A percentile compares a stretch with the other conserved stretches of the same genome.
These are phyloP conservation scores for Mus spicilegus DNA, from an alignment of 2,113 vertebrate species.

Conservation along the genomic window DNA sequence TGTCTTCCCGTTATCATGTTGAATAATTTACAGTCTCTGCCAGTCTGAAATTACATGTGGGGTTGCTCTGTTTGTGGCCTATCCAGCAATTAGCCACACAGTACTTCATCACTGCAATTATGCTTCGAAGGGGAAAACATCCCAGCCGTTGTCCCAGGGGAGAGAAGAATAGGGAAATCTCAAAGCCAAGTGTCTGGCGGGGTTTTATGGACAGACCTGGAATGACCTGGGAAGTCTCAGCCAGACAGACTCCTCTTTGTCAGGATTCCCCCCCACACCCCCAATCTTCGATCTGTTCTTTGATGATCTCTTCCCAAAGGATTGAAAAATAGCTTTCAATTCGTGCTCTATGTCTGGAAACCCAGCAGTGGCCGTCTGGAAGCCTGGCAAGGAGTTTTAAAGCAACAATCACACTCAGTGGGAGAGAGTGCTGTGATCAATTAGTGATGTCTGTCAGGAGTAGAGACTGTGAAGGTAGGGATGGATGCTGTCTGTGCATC, in stretches of 20 bases:
- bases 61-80: conserved; percentile 68
- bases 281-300: background rate
- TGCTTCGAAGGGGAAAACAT: conserved; percentile 31
- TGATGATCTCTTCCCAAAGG: conserved; percentile 5
- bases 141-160: background rate
- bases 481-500: background rate
- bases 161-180: background rate
- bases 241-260: background rate
- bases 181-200: background rate
- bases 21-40: conserved; percentile 68
- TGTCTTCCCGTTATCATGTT: conserved; percentile 54
- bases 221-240: background rate
- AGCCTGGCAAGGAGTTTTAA: background rate
- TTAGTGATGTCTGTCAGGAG: conserved; percentile 51
- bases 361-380: background rate
- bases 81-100: conserved; percentile 64
- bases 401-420: background rate
- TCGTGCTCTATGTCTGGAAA: conserved; percentile 39
- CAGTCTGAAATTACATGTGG: conserved; percentile 63
- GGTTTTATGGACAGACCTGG: background rate
- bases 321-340: background rate
- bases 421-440: conserved; percentile 44
- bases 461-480: background rate
- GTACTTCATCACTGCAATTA: conserved; percentile 61
- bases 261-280: background rate